Evolutionary conservation across 2,797 vertebrate genomes (phyloP).

Genomic region (Pampus argenteus): DNA sequence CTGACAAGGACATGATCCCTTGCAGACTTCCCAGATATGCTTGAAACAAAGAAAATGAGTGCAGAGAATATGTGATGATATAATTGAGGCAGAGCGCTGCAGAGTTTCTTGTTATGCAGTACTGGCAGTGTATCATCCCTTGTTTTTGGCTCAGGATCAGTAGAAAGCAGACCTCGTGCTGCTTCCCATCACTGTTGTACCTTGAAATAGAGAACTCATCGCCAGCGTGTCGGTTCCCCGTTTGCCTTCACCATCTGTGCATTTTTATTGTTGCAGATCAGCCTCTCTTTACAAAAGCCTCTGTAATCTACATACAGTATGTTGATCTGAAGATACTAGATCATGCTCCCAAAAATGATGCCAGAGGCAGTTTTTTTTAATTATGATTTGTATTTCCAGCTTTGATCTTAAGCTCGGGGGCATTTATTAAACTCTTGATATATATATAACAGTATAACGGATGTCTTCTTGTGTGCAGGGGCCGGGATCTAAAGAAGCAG

Average conservation of each 20-base stretch:
- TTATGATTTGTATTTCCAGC: not conserved
- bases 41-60: conserved; percentile 5
- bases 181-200: conserved; percentile 24
- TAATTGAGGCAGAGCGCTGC: not conserved
- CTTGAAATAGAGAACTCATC: conserved; percentile 33
- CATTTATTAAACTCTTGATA: not conserved
- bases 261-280: conserved; percentile 17
- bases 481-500: conserved; percentile 89
- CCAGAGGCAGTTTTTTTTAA: not conserved
- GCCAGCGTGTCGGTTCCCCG: conserved; percentile 31
- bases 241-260: conserved; percentile 60
- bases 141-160: conserved; percentile 49
- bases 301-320: conserved; percentile 31
- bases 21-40: not conserved
- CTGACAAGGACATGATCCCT: not conserved
- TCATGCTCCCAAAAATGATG: not conserved
- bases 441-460: not conserved
- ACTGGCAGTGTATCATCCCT: not conserved
- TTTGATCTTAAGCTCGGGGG: not conserved
- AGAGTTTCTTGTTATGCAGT: conserved; percentile 15
- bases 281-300: not conserved
- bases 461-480: conserved; percentile 78
- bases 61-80: conserved; percentile 5
- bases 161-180: conserved; percentile 23
- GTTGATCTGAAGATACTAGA: conserved; percentile 36